A percentile compares a stretch with the other conserved stretches of the same genome.
Conservation (phyloP, 2,113 vertebrate species). For the Chloebia gouldiae region DNA sequence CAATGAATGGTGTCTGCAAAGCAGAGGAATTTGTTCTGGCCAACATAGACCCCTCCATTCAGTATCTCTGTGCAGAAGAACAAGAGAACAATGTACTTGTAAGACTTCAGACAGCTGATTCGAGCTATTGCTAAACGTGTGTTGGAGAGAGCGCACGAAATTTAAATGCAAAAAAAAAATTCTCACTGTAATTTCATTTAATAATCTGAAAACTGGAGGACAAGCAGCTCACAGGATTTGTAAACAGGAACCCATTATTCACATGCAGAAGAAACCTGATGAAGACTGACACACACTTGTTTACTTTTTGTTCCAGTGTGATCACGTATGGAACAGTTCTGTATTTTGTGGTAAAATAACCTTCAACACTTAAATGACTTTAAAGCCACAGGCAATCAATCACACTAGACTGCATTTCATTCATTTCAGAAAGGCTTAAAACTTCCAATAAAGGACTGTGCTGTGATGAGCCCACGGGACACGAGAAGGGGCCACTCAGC, state of each 20-base stretch:
- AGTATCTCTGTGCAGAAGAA: slow-evolving; percentile 84
- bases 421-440: background rate
- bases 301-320: background rate
- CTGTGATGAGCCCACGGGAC: background rate
- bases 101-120: background rate
- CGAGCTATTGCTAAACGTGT: background rate
- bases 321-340: background rate
- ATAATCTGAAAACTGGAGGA: background rate
- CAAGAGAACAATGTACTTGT: slow-evolving; percentile 18
- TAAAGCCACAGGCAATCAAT: background rate
- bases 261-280: background rate
- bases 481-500: background rate
- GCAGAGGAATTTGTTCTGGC: slow-evolving; percentile 96
- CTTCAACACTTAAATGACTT: background rate
- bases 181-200: background rate
- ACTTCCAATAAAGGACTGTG: accelerated
- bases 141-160: background rate
- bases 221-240: background rate
- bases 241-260: background rate
- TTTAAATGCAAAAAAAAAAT: background rate
- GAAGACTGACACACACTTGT: background rate
- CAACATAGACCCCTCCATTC: slow-evolving; percentile 93
- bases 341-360: background rate
- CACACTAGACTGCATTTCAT: background rate
- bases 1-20: slow-evolving; percentile 95